Evolutionary conservation across 92 coral and sea anemone genomes (phyloP).

Genomic region (Meandrina meandrites): DNA sequence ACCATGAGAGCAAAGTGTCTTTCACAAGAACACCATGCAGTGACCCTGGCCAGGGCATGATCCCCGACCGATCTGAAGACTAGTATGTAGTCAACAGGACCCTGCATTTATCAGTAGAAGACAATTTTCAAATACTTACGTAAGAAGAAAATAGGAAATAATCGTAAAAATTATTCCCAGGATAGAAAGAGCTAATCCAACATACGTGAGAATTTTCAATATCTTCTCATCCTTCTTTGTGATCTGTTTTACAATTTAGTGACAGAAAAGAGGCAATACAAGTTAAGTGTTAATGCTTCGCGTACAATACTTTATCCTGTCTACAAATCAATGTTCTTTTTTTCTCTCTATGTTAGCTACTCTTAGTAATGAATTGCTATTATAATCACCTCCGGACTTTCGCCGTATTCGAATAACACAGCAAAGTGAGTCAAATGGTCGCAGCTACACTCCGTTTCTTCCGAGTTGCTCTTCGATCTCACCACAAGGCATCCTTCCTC

Average conservation of each 20-base stretch:
- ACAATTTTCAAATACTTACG: not conserved
- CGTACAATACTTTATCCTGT: not conserved
- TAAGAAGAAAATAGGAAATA: not conserved
- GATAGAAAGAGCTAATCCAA: not conserved
- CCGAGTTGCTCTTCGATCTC: not conserved
- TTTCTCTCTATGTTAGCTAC: too few relatives aligned
- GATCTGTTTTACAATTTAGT: not conserved
- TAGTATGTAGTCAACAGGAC: too few relatives aligned
- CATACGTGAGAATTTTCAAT: not conserved
- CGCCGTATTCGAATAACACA: not conserved
- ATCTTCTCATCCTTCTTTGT: not conserved
- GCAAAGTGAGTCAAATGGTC: not conserved
- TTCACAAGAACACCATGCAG: too few relatives aligned
- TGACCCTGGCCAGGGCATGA: too few relatives aligned
- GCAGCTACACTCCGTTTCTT: not conserved
- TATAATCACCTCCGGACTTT: not conserved
- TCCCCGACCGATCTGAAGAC: too few relatives aligned
- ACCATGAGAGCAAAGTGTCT: too few relatives aligned
- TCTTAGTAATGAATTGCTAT: too few relatives aligned
- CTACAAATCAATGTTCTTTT: too few relatives aligned
- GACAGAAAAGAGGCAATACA: too few relatives aligned
- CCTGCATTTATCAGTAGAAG: too few relatives aligned
- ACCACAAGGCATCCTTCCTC: not conserved
- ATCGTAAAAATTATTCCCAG: not conserved
- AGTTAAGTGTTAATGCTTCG: not conserved